Percentiles rank a stretch among this genome's conserved stretches.
Conservation (phyloP, 1,140 invertebrate species). For the Papilio aristodemus region DNA sequence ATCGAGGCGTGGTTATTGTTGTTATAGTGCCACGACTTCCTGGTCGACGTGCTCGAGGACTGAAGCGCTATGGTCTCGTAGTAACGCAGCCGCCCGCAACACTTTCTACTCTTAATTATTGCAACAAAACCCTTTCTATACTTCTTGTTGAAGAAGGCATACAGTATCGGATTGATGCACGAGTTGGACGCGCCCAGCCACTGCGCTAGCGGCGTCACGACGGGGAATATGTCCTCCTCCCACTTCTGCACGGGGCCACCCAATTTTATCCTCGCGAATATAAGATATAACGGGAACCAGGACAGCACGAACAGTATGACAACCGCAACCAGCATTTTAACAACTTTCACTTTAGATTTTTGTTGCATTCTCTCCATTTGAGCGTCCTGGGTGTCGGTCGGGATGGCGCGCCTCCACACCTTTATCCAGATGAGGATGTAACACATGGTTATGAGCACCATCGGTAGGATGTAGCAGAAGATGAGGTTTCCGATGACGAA, state of each 20-base stretch:
- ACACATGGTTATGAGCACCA: slow-evolving; percentile 94
- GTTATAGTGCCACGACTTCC: slow-evolving; percentile 91
- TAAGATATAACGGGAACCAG: slow-evolving; percentile 96
- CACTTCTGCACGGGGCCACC: slow-evolving; percentile 85
- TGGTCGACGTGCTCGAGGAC: slow-evolving; percentile 89
- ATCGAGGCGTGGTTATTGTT: slow-evolving; percentile 84
- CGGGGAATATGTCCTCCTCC: slow-evolving; percentile 89
- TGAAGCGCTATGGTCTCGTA: slow-evolving; percentile 92
- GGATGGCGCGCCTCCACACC: slow-evolving; percentile 92
- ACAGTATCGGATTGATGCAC: slow-evolving; percentile 98
- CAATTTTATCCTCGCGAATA: slow-evolving; percentile 93
- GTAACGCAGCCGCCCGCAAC: slow-evolving; percentile 90
- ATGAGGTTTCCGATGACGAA: slow-evolving; percentile 94
- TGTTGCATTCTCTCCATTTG: slow-evolving; percentile 95
- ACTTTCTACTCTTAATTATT: slow-evolving; percentile 90
- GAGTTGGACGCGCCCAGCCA: slow-evolving; percentile 98
- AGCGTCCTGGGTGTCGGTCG: slow-evolving; percentile 93
- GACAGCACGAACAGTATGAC: slow-evolving; percentile 96
- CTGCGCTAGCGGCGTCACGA: slow-evolving; percentile 94
- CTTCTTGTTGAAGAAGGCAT: slow-evolving; percentile 98
- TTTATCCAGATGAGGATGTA: slow-evolving; percentile 96
- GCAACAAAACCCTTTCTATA: slow-evolving; percentile 95
- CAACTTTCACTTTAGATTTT: slow-evolving; percentile 95
- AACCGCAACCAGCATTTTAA: slow-evolving; percentile 97
- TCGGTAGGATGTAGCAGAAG: slow-evolving; percentile 95